A percentile compares a stretch with the other conserved stretches of the same genome.
These are phyloP conservation scores for Apodemus sylvaticus DNA, from an alignment of 2,113 vertebrate species.

Conservation along the genomic window DNA sequence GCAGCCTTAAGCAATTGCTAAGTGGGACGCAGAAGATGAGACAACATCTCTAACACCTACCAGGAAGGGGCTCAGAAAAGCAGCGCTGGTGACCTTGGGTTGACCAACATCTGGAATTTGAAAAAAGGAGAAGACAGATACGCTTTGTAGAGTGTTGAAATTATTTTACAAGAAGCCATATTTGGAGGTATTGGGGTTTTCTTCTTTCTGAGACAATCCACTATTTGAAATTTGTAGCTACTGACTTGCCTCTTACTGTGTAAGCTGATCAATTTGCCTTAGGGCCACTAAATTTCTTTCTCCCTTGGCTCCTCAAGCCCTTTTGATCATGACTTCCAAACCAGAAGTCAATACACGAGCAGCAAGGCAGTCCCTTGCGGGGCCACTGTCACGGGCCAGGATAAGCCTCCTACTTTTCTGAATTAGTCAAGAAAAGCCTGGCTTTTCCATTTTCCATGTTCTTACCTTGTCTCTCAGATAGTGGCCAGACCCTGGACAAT, in stretches of 20 bases:
- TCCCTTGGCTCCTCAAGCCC: background rate
- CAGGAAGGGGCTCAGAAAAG: background rate
- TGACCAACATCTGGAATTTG: background rate
- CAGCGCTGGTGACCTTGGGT: background rate
- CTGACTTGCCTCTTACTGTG: background rate
- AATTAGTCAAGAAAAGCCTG: background rate
- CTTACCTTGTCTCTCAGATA: too few relatives aligned
- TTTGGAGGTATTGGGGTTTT: background rate
- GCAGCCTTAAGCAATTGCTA: background rate
- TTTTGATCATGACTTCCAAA: background rate
- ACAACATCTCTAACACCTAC: background rate
- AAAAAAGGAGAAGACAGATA: background rate
- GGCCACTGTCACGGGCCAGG: too few relatives aligned
- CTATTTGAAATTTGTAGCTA: background rate
- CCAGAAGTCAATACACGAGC: background rate
- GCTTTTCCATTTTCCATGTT: background rate
- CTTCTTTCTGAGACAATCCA: background rate
- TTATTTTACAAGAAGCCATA: constrained; percentile 22
- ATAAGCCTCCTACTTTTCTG: background rate
- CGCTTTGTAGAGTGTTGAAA: background rate
- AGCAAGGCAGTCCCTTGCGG: background rate
- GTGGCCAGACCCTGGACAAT: background rate
- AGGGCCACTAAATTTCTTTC: background rate
- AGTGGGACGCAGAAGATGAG: background rate
- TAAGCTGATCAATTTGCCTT: background rate